phyloP scores from a whole-genome alignment of 2,113 vertebrate species.

The Alaudala cheleensis region DNA sequence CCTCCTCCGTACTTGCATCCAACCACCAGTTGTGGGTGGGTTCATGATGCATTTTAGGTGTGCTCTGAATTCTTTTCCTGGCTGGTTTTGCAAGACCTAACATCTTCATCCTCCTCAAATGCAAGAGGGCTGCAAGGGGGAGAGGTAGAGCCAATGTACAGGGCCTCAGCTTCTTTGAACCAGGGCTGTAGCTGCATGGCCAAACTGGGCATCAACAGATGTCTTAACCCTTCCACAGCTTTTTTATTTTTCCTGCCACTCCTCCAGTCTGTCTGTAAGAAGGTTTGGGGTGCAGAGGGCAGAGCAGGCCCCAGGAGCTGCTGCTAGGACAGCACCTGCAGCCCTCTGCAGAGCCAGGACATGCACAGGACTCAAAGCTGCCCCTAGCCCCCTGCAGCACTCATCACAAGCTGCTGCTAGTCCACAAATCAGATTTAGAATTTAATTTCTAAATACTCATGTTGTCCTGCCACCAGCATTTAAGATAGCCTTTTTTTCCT shows the following conservation, averaged over 20 bases:
- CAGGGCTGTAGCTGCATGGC: fast-evolving
- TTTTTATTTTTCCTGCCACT: not conserved
- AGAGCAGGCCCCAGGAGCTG: fast-evolving
- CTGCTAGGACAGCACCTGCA: fast-evolving
- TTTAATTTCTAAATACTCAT: not conserved
- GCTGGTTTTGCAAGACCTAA: not conserved
- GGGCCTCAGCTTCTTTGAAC: not conserved
- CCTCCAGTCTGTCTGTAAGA: fast-evolving
- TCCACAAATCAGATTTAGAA: not conserved
- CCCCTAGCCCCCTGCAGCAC: not conserved
- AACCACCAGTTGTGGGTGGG: not conserved
- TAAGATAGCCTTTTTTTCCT: not conserved
- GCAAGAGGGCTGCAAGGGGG: not conserved
- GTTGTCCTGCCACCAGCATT: not conserved
- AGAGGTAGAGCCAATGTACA: fast-evolving
- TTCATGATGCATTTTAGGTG: not conserved
- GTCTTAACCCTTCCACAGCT: not conserved
- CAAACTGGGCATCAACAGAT: not conserved
- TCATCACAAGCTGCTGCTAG: not conserved
- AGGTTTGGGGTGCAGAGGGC: fast-evolving
- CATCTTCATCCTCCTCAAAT: not conserved
- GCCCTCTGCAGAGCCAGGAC: not conserved
- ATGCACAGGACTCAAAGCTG: fast-evolving
- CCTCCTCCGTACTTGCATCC: not conserved
- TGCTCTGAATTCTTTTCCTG: not conserved